Base-by-base conservation (phyloP, 1,140 invertebrate genomes). In the Ditylenchus dipsaci region DNA sequence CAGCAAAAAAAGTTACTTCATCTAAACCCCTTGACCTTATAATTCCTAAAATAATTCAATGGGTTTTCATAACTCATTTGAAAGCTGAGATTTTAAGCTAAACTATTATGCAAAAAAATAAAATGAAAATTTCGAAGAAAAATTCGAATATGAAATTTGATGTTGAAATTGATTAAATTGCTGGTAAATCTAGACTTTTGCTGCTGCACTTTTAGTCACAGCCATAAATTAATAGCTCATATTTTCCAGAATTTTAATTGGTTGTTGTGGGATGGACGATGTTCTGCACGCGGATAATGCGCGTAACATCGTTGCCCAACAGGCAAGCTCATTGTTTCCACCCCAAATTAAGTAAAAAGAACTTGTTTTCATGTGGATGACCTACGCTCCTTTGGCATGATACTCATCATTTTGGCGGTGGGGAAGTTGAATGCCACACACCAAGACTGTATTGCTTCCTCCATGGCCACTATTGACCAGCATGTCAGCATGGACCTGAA, bases 401-500 rank as follows among this genome's bases (percentile, higher is more conserved):
- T 97, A 68, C 89, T 96, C 47, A 85, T 97, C 58, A 90, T 91
- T 0, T 84, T 97, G 29, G 59, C 19, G 19, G 59, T 43, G 19
- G 59, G 59, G 1, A 19, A 29, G 8, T 21, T 61, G n/a, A 43
- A 61, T 61, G 59, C 59, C 59, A 26, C 3, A 3, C 8, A 30
- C 17, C 59, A 30, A 30, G 59, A 61, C 17, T 21, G 19, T 91
- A 83, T 63, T 69, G 33, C 67, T 19, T 0, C 92, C n/a, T 43
- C 91, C 23, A 87, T 97, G 79, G 91, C 95, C 67, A 88, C 95
- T 62, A 90, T 97, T 59, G 87, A 90, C 53, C 87, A 91, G 75
- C 89, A 90, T 74, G 97, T 96, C 84, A 87, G 93, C 29, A 86
- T 88, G 21, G 94, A 97, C 87, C 88, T 97, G 75, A 89, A 92